Evolutionary conservation across 2,888 invertebrate genomes (phyloP), one percentile per base, ranked within the genome.

Genomic region (Spatulosminthurus flaviceps): DNA sequence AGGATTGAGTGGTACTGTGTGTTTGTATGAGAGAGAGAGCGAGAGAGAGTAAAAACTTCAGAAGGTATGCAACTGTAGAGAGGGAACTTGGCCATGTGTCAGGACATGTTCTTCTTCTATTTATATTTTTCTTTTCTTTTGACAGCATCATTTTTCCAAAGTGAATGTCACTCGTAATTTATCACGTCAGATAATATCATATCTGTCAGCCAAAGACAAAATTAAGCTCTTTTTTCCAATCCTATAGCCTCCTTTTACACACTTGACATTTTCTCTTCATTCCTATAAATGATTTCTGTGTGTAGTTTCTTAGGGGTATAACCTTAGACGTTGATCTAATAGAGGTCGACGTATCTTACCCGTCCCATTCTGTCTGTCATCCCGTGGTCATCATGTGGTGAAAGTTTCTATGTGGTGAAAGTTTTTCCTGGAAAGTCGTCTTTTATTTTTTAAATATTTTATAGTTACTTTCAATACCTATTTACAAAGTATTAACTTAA

Each of bases 161-260:
- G 51, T 60, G 60, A 60, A 74, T 74, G 64, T 74, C 24, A 74
- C 51, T 74, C 51, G 72, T 74, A 74, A 74, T 60, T 74, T 74
- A 61, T 74, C 74, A 74, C 22, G 60, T 74, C 60, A 73, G 73
- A 73, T 73, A 51, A 74, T 28, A 74, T 74, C 60, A 74, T 61
- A 74, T 74, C 74, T 61, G 74, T 74, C 74, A 74, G 4, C 24
- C 24, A 64, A 22, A 64, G 64, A 64, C 64, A 64, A 64, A 64
- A 64, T 64, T 64, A 64, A 64, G 64, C 64, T 11, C 64, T 64
- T 64, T 64, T 24, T 64, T 64, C 64, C 64, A 64, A 24, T 1
- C n/a, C 64, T n/a, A 24, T 26, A n/a, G 19, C 64, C 64, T 64
- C 24, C 24, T 19, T 51, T 13, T 51, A 51, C 51, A 51, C 51